Evolutionary conservation across 2,113 vertebrate species (phyloP), one percentile per base, ranked within the genome.

Genomic region (Mus spicilegus): DNA sequence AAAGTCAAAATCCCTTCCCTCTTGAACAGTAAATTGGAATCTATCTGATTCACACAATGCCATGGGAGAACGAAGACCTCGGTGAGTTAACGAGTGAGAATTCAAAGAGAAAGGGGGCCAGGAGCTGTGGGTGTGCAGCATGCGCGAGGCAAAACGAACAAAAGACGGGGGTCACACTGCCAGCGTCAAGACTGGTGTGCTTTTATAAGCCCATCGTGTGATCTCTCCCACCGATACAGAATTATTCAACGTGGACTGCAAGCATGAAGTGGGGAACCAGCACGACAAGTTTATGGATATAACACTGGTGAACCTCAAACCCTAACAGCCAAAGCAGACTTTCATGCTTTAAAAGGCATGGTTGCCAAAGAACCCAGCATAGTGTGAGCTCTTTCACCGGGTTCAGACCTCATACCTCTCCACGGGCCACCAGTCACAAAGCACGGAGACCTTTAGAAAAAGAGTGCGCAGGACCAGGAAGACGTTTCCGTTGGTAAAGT

Each of bases 1-100:
- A 95, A 95, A 96, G 84, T 69, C 67, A 96, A 94, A 97, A 95
- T n/a, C 85, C 51, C 56, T 78, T 89, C 49, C 90, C 67, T 94
- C 85, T 33, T 75, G 46, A 95, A 95, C 6, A 89, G 90, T 69
- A 95, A 91, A 87, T 65, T 80, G 87, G 77, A 95, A 97, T 95
- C 10, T 4, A 77, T 86, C 65, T 78, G 91, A 91, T 90, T 70
- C 8, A 1, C n/a, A 90, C 92, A 88, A 77, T 12, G 81, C n/a
- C 82, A 2, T 7, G 36, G 89, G 70, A 90, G 81, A 67, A 91
- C 33, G 56, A 65, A 90, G 81, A 76, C 92, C 56, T 81, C 61
- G 9, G 3, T 49, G 46, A 67, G 17, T 56, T 56, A 61, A 92
- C 42, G 26, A 91, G 39, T 36, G 90, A 93, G 63, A 7, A 51